phyloP scores from a whole-genome alignment of 2,113 vertebrate species.

The Podarcis raffonei region DNA sequence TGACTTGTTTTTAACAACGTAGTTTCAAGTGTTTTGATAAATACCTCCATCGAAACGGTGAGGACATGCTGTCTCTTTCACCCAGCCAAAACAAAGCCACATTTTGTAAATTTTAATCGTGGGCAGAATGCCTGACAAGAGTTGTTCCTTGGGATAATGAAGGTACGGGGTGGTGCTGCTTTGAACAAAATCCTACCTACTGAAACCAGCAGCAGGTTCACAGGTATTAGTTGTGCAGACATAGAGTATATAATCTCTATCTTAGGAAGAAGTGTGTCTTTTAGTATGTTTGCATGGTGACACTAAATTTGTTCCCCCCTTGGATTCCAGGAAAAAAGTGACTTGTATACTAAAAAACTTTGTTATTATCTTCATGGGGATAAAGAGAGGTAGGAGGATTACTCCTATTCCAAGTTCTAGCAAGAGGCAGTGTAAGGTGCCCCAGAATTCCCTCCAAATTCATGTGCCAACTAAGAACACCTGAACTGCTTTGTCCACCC shows the following conservation, averaged over 20 bases:
- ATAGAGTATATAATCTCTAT: neutral
- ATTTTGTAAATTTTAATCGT: constrained; percentile 10
- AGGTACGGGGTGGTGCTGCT: neutral
- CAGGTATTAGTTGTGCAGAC: neutral
- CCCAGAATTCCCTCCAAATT: neutral
- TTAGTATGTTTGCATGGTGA: neutral
- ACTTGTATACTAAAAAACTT: neutral
- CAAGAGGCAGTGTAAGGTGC: neutral
- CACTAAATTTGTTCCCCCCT: neutral
- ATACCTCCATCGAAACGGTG: constrained; percentile 22
- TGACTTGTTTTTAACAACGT: constrained; percentile 66
- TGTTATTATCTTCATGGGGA: neutral
- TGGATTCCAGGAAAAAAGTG: neutral
- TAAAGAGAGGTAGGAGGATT: neutral
- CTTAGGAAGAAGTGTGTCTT: neutral
- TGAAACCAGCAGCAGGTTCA: neutral
- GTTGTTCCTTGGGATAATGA: constrained; percentile 21
- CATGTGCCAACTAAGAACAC: neutral
- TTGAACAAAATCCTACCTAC: neutral
- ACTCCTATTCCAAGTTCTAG: neutral
- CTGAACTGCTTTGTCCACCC: neutral
- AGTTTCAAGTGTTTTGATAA: constrained; percentile 55
- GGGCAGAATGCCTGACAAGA: constrained; percentile 50
- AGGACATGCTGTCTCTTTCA: constrained; percentile 19
- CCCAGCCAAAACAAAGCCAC: neutral